Conservation (phyloP, 2,888 invertebrate species). For the Parthenolecanium corni region DNA sequence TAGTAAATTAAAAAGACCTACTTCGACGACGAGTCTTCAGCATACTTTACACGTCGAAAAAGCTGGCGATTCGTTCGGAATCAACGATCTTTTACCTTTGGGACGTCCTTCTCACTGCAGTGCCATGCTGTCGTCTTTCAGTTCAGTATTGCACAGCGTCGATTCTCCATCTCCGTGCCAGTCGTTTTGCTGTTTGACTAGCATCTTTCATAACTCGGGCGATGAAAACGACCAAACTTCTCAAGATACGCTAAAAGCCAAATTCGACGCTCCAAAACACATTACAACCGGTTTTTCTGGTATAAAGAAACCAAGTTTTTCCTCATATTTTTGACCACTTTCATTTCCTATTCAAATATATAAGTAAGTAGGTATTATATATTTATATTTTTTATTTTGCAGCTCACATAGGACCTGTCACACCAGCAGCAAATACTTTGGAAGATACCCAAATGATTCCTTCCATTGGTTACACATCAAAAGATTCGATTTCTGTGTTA, state of each 20-base stretch:
- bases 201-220: conserved; percentile 25
- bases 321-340: too few species aligned
- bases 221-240: conserved; percentile 25
- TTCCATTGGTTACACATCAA: conserved; percentile 21
- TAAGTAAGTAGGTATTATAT: too few species aligned
- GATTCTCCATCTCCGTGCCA: conserved; percentile 20
- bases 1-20: conserved; percentile 10
- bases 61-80: conserved; percentile 5
- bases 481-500: conserved; percentile 20
- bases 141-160: conserved; percentile 12
- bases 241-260: conserved; percentile 16
- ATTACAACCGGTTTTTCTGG: conserved; percentile 13
- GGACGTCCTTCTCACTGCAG: conserved; percentile 17
- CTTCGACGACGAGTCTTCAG: neutral
- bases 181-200: conserved; percentile 24
- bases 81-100: conserved; percentile 15
- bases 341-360: too few species aligned
- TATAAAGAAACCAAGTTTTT: too few species aligned
- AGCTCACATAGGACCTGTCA: conserved; percentile 28
- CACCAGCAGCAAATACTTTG: conserved; percentile 32
- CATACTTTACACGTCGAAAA: conserved; percentile 8
- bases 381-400: neutral
- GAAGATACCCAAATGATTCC: conserved; percentile 29
- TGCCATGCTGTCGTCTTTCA: conserved; percentile 14
- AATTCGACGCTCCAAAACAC: conserved; percentile 1